Base-by-base conservation (phyloP, 2,113 vertebrate species). In the Chlorodrepanis virens region DNA sequence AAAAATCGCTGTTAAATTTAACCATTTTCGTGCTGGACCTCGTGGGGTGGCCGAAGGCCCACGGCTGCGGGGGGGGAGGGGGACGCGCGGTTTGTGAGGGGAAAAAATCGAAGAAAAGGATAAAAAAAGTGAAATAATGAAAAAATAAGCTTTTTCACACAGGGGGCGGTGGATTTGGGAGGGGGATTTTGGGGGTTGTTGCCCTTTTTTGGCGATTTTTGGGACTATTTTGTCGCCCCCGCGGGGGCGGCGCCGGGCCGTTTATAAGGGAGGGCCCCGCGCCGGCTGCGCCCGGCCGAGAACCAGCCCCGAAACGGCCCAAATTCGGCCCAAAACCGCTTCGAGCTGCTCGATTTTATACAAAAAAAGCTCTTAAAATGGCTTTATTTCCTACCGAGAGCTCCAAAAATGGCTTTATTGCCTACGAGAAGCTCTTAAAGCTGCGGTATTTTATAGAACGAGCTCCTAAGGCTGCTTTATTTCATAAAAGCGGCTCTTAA, bases 41-140 rank as follows among this genome's bases (percentile, higher is more conserved):
- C 9, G 61, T 4, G 25, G 4, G 2, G 6, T 12, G 2, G 23
- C 27, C 29, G 0, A 9, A 70, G 31, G 45, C 45, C 65, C 25
- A 2, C 15, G 8, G 45, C 2, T 2, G 3, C 11, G 8, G 14
- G 2, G 33, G 54, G 5, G 1, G 10, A 0, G 3, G 10, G 3
- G 5, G 1, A 21, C 35, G 12, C 9, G 37, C 11, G 1, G 31
- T 59, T 56, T 4, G 14, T 52, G 83, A 69, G 54, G 84, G 39
- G 0, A 45, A 78, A 77, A 69, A 39, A 23, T 39, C 22, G 0
- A 12, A 29, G 20, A n/a, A 70, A 78, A 61, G 5, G 10, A 12
- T 9, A 5, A n/a, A 87, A 87, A 78, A 0, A 0, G 19, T 0
- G 10, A 24, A 39, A 33, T 29, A 39, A 45, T 3, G 3, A 47